Evolutionary conservation across 2,797 vertebrate species (phyloP), one percentile per base, ranked within the genome.

Genomic region (Chaenodraco wilsoni): DNA sequence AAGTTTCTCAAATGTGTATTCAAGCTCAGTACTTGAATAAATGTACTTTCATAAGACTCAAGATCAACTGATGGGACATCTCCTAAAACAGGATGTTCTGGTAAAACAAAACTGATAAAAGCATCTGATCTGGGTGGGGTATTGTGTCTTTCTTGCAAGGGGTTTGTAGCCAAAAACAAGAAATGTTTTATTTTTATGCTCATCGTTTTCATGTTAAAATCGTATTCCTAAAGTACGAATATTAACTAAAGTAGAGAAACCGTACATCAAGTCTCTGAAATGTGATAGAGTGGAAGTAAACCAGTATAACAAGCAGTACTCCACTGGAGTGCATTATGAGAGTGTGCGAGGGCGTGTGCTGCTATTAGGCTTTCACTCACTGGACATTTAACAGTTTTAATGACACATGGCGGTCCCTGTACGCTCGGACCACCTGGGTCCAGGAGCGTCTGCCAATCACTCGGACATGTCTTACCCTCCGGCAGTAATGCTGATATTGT

Each of bases 391-490:
- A 40, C n/a, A 13, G 69, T 72, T 69, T 68, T 1, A 9, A 71
- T 76, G 82, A 85, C 78, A 68, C 74, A 60, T 19, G 72, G 82
- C 4, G 2, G 45, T 70, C 74, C 65, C 76, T 55, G 9, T 4
- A 7, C 17, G 46, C 68, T 21, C 12, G 2, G 68, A 65, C 81
- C 85, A 87, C 80, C 81, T 87, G 85, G 68, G 88, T 85, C 84
- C 72, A 33, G 46, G 77, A 61, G 72, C 83, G 33, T 44, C 60
- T 41, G 72, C 74, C 78, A 66, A 59, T 73, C 73, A 55, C 64
- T 9, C 21, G 0, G 33, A 48, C 64, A 3, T 33, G 19, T 64
- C 65, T 19, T 48, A 54, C 69, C 79, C 70, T 71, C 58, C 0
- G 76, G 84, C 84, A 67, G 54, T 63, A 59, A 58, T 2, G 56